Base-by-base conservation (phyloP, 2,888 invertebrate species). In the Tortricodes alternella region DNA sequence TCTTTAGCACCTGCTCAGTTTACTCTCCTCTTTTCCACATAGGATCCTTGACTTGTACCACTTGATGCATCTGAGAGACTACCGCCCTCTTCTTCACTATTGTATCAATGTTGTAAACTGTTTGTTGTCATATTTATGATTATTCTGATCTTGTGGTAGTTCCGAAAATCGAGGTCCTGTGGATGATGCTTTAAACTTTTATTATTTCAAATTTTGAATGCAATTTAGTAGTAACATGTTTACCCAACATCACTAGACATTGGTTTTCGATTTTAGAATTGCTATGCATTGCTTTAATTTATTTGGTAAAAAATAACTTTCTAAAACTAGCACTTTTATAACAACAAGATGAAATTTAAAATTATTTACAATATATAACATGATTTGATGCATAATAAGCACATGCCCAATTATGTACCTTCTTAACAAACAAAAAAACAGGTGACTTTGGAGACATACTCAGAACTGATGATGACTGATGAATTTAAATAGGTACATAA, bases 31-130 rank as follows among this genome's bases (percentile, higher is more conserved):
- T 65, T 64, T 66, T 63, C 62, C 65, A 65, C 61, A 64, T 66
- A 69, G 66, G 62, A 71, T 68, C 68, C 48, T 70, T 73, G 74
- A 76, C 73, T 74, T 63, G 70, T 78, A 78, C 71, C 74, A 78
- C 75, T 77, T 77, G 80, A 77, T 85, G 85, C 84, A 85, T 84
- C 83, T 80, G 79, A 84, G 77, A 73, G 76, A 81, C 85, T 89
- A 85, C 89, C 89, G 89, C 89, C 89, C 88, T 85, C 77, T 83
- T 87, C 85, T 86, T 88, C 85, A 89, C 89, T 90, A 89, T 89
- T 89, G 89, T 89, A 85, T 89, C 88, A 89, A 88, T 89, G 90
- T 90, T 86, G 83, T 87, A 76, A n/a, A 76, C 75, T 79, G 72
- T 78, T 51, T 69, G 66, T 60, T 64, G 62, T 62, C 29, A 43